Evolutionary conservation across 1,140 invertebrate genomes (phyloP), one percentile per base, ranked within the genome.

Genomic region (Drosophila bocqueti): DNA sequence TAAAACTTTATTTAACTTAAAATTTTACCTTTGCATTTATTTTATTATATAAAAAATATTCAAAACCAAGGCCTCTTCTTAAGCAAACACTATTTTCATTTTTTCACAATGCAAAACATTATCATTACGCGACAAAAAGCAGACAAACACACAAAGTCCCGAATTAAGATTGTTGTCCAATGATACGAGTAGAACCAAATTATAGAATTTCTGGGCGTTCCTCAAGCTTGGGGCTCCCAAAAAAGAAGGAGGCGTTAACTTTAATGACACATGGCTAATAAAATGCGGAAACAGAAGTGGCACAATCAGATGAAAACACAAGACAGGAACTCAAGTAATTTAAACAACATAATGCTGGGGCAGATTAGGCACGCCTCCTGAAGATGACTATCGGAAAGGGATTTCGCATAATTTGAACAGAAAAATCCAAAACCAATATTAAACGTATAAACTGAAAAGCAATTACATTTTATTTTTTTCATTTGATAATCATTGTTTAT

Each of bases 141-240:
- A 54, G 18, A 7, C 26, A 34, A 13, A 45, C 42, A 13, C 26
- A 21, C 26, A 21, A 24, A 21, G 55, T 21, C 43, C 58, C 40
- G 29, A 86, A 81, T 81, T 64, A 79, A 86, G 83, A 86, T 86
- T 63, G 55, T 61, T 76, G 71, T 76, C 55, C 38, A 47, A 69
- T 73, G 83, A 86, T 86, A 55, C 52, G 52, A 21, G 18, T 38
- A 86, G 79, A 18, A 50, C 38, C 46, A 58, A 80, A 80, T 80
- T 76, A 57, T 71, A 62, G 43, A 69, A 45, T 36, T 34, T 26
- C 18, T 58, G 59, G 66, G 65, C 49, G 66, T 72, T 54, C 43
- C 34, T 9, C 4, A n/a, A 21, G n/a, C 42, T 42, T 60, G 52
- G 40, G 42, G 8, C 34, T 55, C 13, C 18, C 18, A 3, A 38